A percentile compares a stretch with the other conserved stretches of the same genome.
Evolutionary conservation across 2,888 invertebrate species (phyloP).

Genomic region (Endotricha flammealis): DNA sequence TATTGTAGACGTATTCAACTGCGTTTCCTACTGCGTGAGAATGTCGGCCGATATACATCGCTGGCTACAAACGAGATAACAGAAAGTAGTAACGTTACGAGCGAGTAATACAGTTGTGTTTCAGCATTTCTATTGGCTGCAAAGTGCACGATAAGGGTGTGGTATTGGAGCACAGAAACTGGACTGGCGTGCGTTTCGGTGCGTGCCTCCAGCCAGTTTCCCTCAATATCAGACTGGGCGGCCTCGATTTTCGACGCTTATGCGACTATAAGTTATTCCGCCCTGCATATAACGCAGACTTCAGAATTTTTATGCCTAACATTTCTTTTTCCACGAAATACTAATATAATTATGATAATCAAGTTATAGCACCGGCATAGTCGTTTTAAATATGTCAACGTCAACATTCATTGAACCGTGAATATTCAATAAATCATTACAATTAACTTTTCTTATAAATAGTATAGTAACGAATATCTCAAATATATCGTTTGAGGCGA

Average conservation of each 20-base stretch:
- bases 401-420: too few relatives aligned
- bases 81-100: constrained; percentile 14
- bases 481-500: too few relatives aligned
- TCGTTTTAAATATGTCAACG: too few relatives aligned
- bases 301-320: constrained; percentile 33
- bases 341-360: not conserved
- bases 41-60: constrained; percentile 20
- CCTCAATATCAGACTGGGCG: constrained; percentile 57
- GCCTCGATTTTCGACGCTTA: constrained; percentile 70
- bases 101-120: constrained; percentile 23
- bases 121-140: constrained; percentile 19
- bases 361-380: too few relatives aligned
- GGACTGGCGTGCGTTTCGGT: constrained; percentile 66
- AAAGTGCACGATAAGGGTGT: constrained; percentile 15
- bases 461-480: too few relatives aligned
- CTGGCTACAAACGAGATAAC: constrained; percentile 15
- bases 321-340: constrained; percentile 5
- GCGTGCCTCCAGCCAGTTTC: constrained; percentile 69
- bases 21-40: constrained; percentile 13
- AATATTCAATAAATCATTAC: too few relatives aligned
- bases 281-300: constrained; percentile 58
- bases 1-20: constrained; percentile 35
- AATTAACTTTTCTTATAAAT: too few relatives aligned
- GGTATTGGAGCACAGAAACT: constrained; percentile 32
- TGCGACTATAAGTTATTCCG: constrained; percentile 65